These are phyloP conservation scores for Dromococcyx pavoninus DNA, from an alignment of 2,797 vertebrate genomes.

Conservation along the genomic window DNA sequence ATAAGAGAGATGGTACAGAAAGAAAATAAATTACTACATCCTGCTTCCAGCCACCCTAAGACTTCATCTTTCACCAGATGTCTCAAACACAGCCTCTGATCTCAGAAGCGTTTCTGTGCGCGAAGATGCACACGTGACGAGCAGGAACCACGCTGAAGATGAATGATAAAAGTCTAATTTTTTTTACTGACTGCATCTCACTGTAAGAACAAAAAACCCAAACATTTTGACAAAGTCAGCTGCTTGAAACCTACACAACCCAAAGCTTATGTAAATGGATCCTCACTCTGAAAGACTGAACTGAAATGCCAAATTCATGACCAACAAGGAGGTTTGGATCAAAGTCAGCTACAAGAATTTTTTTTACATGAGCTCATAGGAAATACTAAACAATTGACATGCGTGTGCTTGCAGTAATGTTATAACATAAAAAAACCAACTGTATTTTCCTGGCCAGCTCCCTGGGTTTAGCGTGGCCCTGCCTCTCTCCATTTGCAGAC, in stretches of 20 bases:
- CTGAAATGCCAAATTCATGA: neutral
- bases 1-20: conserved; percentile 8
- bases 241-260: neutral
- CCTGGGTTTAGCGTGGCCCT: neutral
- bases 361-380: neutral
- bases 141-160: neutral
- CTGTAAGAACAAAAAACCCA: neutral
- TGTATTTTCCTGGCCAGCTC: neutral
- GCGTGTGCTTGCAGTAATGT: neutral
- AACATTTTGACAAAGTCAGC: neutral
- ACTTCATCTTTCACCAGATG: neutral
- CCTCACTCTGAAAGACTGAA: neutral
- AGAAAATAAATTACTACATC: neutral
- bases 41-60: conserved; percentile 2
- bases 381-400: neutral
- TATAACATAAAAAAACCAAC: neutral
- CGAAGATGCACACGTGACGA: neutral
- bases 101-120: neutral
- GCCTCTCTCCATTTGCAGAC: neutral
- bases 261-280: neutral
- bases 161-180: neutral
- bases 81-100: neutral
- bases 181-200: neutral
- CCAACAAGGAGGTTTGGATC: neutral
- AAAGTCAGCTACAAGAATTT: neutral